Evolutionary conservation across 2,888 invertebrate species (phyloP).

Genomic region (Lasioglossum pauxillum): DNA sequence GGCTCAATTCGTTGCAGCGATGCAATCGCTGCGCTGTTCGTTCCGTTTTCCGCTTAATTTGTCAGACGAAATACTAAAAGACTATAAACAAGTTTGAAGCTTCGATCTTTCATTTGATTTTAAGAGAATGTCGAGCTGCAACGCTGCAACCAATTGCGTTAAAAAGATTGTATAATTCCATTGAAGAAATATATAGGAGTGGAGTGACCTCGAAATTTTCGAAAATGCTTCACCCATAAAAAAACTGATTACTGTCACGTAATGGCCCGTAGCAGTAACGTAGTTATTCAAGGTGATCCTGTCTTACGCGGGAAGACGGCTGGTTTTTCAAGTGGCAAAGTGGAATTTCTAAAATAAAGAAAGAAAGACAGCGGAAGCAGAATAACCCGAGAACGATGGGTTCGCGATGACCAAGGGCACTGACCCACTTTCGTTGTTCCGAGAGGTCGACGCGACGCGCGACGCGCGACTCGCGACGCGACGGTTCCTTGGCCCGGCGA

Average conservation of each 20-base stretch:
- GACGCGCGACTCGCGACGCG: too few species aligned
- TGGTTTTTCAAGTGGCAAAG: background rate
- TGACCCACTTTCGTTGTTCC: conserved; percentile 8
- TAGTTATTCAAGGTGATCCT: background rate
- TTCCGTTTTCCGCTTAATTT: background rate
- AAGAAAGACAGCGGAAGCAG: background rate
- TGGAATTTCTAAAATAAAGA: background rate
- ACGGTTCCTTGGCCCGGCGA: background rate
- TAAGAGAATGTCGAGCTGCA: background rate
- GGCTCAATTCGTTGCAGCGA: background rate
- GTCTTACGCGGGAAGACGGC: background rate
- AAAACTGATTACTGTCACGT: background rate
- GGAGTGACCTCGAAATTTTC: background rate
- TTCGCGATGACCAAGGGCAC: background rate
- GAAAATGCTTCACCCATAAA: background rate
- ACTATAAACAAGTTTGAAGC: background rate
- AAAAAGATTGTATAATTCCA: background rate
- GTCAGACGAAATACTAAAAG: background rate
- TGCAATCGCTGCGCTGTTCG: background rate
- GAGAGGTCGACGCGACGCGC: background rate
- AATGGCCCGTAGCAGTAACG: too few species aligned
- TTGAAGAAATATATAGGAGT: background rate
- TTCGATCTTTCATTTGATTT: too few species aligned
- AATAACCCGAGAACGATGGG: background rate
- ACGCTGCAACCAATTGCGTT: background rate